A percentile compares a stretch with the other conserved stretches of the same genome.
phyloP scores from a whole-genome alignment of 1,140 invertebrate genomes.

The Temnothorax curvispinosus region DNA sequence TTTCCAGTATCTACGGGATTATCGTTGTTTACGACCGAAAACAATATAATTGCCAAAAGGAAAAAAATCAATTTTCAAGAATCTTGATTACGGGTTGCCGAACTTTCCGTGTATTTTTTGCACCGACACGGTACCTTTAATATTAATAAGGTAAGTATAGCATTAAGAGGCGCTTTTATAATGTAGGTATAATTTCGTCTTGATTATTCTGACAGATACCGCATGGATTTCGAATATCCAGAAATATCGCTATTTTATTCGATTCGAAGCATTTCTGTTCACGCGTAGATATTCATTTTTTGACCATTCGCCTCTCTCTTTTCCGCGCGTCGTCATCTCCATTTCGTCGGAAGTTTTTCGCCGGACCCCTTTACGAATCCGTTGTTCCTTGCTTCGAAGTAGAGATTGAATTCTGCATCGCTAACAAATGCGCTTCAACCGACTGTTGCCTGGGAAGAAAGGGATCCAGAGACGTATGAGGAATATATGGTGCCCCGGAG shows the following conservation, averaged over 20 bases:
- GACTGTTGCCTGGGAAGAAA: constrained; percentile 45
- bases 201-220: not conserved
- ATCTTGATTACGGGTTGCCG: not conserved
- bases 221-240: not conserved
- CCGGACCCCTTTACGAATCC: not conserved
- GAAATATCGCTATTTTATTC: not conserved
- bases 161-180: not conserved
- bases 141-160: constrained; percentile 34
- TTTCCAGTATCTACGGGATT: not conserved
- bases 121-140: not conserved
- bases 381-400: constrained; percentile 33
- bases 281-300: not conserved
- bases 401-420: constrained; percentile 51
- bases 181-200: not conserved
- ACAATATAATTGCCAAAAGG: not conserved
- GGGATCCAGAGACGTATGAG: constrained; percentile 31
- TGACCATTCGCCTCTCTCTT: not conserved
- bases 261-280: not conserved
- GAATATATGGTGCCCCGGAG: constrained; percentile 20
- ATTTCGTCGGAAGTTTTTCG: not conserved
- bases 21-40: not conserved
- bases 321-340: not conserved
- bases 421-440: constrained; percentile 55
- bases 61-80: constrained; percentile 10
- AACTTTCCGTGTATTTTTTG: not conserved